Percentiles rank a stretch among this genome's conserved stretches.
phyloP scores from a whole-genome alignment of 2,113 vertebrate genomes.

The Aplodontia rufa region DNA sequence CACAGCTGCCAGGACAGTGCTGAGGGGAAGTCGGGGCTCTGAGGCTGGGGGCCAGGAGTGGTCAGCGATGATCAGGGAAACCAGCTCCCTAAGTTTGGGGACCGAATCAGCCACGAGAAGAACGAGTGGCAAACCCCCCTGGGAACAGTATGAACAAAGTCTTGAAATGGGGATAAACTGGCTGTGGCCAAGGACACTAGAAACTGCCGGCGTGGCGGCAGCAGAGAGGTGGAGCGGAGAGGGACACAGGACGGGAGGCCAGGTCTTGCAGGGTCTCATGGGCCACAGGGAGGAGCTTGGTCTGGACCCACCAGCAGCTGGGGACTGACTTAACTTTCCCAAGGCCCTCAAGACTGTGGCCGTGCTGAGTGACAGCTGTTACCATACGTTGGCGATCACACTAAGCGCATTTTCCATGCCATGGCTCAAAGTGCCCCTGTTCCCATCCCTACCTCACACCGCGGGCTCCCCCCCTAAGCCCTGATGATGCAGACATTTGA shows the following conservation, averaged over 20 bases:
- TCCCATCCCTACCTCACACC: neutral
- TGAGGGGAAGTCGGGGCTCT: too few species aligned
- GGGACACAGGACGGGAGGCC: too few species aligned
- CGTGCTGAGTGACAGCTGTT: neutral
- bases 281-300: neutral
- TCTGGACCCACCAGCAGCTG: neutral
- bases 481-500: neutral
- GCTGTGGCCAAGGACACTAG: too few species aligned
- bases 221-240: too few species aligned
- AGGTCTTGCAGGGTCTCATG: neutral
- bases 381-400: rapidly evolving
- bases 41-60: too few species aligned
- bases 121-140: neutral
- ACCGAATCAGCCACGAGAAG: neutral
- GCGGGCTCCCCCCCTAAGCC: rapidly evolving
- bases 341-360: neutral
- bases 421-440: too few species aligned
- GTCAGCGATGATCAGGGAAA: too few species aligned
- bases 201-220: neutral
- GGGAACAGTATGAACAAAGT: neutral
- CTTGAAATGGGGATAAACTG: too few species aligned
- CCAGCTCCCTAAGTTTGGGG: neutral
- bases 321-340: too few species aligned
- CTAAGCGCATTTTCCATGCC: neutral
- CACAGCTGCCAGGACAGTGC: neutral